phyloP scores from a whole-genome alignment of 2,888 invertebrate species.

The Gandaritis pyraliata region DNA sequence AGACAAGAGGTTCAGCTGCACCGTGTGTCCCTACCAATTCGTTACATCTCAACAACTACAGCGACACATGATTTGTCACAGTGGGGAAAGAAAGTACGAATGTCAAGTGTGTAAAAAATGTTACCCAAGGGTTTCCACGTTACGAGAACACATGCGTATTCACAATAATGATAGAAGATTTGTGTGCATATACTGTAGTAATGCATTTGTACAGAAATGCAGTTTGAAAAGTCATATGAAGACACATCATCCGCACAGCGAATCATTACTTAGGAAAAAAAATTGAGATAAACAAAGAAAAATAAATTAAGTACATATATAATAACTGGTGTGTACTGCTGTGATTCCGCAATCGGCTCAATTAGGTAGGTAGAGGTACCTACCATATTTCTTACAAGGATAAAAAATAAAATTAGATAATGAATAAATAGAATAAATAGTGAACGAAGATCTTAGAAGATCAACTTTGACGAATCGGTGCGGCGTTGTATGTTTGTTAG shows the following conservation, averaged over 20 bases:
- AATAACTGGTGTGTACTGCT: no score
- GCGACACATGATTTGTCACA: constrained; percentile 68
- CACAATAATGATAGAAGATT: constrained; percentile 75
- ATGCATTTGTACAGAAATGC: constrained; percentile 73
- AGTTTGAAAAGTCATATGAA: constrained; percentile 71
- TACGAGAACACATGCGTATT: constrained; percentile 71
- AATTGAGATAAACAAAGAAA: neutral
- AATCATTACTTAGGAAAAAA: constrained; percentile 10
- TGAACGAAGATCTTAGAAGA: no score
- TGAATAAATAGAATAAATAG: no score
- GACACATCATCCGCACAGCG: constrained; percentile 65
- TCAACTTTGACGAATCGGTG: no score
- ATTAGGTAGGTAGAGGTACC: no score
- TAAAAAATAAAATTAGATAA: no score
- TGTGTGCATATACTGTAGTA: constrained; percentile 70
- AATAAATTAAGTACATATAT: no score
- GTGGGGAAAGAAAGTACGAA: constrained; percentile 57
- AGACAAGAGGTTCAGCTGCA: constrained; percentile 62
- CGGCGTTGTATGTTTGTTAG: no score
- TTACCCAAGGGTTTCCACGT: constrained; percentile 63
- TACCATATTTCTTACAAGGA: no score
- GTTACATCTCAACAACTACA: constrained; percentile 62
- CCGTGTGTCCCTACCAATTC: constrained; percentile 61
- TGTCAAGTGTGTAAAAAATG: constrained; percentile 37
- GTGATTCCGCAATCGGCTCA: no score